Evolutionary conservation across 2,113 vertebrate species (phyloP), one percentile per base, ranked within the genome.

Genomic region (human (Homo sapiens)): DNA sequence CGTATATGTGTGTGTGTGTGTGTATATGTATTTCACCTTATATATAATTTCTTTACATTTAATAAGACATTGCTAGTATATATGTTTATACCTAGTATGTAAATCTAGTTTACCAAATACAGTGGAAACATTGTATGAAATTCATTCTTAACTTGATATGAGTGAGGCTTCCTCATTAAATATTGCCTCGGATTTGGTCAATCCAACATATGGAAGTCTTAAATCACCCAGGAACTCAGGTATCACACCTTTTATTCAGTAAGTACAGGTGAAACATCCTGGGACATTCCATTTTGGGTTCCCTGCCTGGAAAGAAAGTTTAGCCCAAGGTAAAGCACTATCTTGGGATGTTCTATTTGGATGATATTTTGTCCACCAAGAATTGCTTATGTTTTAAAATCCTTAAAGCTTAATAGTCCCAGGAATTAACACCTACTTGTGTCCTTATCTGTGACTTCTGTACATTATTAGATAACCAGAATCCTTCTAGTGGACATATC

Each of bases 41-140:
- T 40, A 50, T 80, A 16, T 80, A 22, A 50, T 79, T 73, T 89
- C 5, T 94, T 78, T 83, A 48, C 20, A 86, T 32, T 87, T 92
- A 66, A 30, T 70, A 32, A 97, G 57, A 72, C 32, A 93, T 95
- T 80, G 94, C 82, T 93, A 88, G 48, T 88, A 40, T 66, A 52
- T 84, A 76, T 84, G 50, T 88, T 88, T 57, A 76, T 3, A 79
- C 0, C 48, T 1, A 73, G 16, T 68, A 0, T 35, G 55, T 20
- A 22, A 52, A 64, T 43, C 50, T 91, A 88, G 30, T 88, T 92
- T 90, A 59, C 11, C 64, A 92, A 86, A 66, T 79, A 87, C 13
- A 90, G 48, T 84, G 93, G 61, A 94, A 92, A 94, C 23, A 43
- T 38, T 92, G 84, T 64, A 59, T 75, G 35, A 92, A 84, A 22